Evolutionary conservation across 2,797 vertebrate genomes (phyloP).

Genomic region (Benthosema pterotum): DNA sequence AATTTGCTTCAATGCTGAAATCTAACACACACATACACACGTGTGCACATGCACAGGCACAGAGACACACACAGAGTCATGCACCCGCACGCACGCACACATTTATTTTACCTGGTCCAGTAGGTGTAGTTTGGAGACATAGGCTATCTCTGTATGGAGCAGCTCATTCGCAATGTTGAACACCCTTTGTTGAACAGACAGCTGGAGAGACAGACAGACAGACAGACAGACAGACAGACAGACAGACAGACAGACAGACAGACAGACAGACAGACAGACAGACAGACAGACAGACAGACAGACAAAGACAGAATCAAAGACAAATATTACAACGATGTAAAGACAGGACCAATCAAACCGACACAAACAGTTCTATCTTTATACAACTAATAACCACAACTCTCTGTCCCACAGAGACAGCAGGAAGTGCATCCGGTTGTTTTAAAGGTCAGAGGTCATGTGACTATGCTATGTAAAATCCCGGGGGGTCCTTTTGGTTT

Average conservation of each 20-base stretch:
- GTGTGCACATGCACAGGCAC: no score
- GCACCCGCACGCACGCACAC: no score
- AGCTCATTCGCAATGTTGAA: constrained; percentile 93
- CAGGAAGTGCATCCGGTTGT: no score
- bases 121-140: constrained; percentile 90
- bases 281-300: background rate
- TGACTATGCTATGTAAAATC: no score
- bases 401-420: background rate
- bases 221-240: constrained; percentile 3
- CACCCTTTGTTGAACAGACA: constrained; percentile 89
- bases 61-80: no score
- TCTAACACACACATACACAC: no score
- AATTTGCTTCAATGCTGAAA: no score
- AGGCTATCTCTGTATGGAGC: constrained; percentile 89
- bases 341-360: background rate
- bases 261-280: background rate
- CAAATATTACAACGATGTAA: background rate
- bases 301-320: background rate
- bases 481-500: no score
- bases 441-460: no score
- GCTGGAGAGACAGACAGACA: constrained; percentile 60
- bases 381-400: no score
- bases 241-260: constrained; percentile 1
- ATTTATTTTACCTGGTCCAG: constrained; percentile 83
- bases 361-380: background rate